These are phyloP conservation scores for Patagioenas fasciata DNA, from an alignment of 2,113 vertebrate genomes.

Conservation along the genomic window DNA sequence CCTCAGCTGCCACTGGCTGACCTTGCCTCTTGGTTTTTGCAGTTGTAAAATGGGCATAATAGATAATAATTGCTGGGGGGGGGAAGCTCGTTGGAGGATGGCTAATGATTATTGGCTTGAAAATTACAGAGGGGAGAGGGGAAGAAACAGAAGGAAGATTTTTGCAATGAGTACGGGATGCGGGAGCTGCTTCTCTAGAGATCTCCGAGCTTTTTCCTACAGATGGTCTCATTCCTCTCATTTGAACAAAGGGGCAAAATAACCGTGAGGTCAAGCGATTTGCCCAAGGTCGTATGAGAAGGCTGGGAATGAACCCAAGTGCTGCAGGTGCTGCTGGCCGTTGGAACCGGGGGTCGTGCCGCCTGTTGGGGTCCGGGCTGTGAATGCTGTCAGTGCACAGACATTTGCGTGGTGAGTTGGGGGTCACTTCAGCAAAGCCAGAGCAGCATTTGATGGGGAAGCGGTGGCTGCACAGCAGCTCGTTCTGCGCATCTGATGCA, in stretches of 20 bases:
- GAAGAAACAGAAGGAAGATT: conserved; percentile 16
- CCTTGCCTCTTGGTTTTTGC: background rate
- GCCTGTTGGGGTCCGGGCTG: background rate
- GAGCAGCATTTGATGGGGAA: background rate
- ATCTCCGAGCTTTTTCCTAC: background rate
- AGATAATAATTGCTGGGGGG: background rate
- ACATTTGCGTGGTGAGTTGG: background rate
- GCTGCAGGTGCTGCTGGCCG: background rate
- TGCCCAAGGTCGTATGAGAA: background rate
- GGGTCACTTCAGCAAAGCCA: background rate
- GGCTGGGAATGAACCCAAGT: background rate
- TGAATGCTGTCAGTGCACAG: rapidly evolving
- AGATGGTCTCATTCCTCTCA: background rate
- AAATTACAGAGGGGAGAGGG: conserved; percentile 15
- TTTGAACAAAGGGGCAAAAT: background rate
- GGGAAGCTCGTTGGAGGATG: background rate
- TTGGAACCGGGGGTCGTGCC: background rate
- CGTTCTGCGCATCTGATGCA: rapidly evolving
- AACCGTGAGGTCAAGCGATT: background rate
- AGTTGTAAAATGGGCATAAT: background rate
- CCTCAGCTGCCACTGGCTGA: background rate
- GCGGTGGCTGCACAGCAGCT: rapidly evolving
- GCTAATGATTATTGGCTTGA: conserved; percentile 21
- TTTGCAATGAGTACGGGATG: background rate
- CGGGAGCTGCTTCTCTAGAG: background rate